Evolutionary conservation across 2,113 vertebrate species (phyloP).

Genomic region (Urocitellus parryii): DNA sequence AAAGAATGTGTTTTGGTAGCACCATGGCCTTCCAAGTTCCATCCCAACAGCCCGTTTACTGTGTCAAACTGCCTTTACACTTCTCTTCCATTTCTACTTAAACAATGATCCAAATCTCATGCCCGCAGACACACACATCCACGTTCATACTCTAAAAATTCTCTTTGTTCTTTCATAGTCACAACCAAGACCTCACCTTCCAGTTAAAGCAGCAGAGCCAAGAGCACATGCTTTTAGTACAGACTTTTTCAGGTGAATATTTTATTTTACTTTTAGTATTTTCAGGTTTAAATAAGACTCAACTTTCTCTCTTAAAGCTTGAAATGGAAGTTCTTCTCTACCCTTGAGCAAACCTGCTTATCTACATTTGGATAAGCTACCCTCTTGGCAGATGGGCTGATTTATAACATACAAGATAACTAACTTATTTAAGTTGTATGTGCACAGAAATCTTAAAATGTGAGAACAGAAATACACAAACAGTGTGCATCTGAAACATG

Average conservation of each 20-base stretch:
- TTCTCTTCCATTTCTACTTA: background rate
- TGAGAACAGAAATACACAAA: background rate
- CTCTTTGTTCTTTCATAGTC: background rate
- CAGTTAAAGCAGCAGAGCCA: background rate
- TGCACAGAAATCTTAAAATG: conserved; percentile 4
- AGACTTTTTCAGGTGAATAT: background rate
- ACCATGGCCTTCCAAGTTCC: background rate
- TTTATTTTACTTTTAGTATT: background rate
- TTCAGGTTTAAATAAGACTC: background rate
- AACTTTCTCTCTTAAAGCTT: background rate
- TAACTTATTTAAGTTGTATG: background rate
- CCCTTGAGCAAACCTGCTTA: background rate
- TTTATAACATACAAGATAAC: background rate
- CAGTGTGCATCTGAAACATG: background rate
- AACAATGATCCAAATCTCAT: background rate
- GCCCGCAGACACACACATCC: background rate
- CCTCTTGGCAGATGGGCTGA: conserved; percentile 16
- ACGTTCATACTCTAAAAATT: background rate
- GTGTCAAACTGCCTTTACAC: too few species aligned
- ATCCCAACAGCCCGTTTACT: background rate
- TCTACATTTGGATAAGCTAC: background rate
- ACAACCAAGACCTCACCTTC: background rate
- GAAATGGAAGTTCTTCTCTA: background rate
- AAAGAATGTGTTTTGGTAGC: background rate
- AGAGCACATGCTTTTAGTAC: background rate